These are phyloP conservation scores for Lacanobia oleracea DNA, from an alignment of 2,888 invertebrate species.

Conservation along the genomic window DNA sequence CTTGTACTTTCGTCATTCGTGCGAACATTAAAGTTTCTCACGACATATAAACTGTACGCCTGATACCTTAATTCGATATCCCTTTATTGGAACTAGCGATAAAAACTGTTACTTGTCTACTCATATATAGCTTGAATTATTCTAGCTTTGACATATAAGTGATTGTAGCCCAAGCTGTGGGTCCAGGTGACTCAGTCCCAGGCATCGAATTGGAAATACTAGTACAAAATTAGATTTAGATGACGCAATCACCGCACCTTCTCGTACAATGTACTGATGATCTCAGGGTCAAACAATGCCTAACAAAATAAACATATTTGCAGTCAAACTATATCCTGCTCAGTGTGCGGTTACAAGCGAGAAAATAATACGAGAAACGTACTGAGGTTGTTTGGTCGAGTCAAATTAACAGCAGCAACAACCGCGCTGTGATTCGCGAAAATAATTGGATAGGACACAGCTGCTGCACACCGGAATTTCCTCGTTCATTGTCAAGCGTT, in stretches of 20 bases:
- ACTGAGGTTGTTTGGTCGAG: slow-evolving; percentile 21
- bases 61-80: slow-evolving; percentile 43
- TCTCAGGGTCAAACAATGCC: slow-evolving; percentile 53
- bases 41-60: slow-evolving; percentile 18
- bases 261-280: slow-evolving; percentile 41
- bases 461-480: slow-evolving; percentile 81
- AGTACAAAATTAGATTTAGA: slow-evolving; percentile 40
- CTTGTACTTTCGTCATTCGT: slow-evolving; percentile 14
- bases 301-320: slow-evolving; percentile 48
- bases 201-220: slow-evolving; percentile 39
- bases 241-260: slow-evolving; percentile 59
- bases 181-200: slow-evolving; percentile 45
- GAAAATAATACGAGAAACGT: slow-evolving; percentile 14
- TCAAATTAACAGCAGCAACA: slow-evolving; percentile 65
- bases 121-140: slow-evolving; percentile 31
- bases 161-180: slow-evolving; percentile 10
- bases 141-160: slow-evolving; percentile 25
- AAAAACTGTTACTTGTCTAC: slow-evolving; percentile 26
- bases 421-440: slow-evolving; percentile 75
- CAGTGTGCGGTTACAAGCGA: background rate
- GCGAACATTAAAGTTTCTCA: slow-evolving; percentile 51
- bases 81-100: slow-evolving; percentile 35
- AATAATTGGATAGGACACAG: slow-evolving; percentile 81
- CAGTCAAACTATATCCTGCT: slow-evolving; percentile 44
- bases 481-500: slow-evolving; percentile 82